Evolutionary conservation across 2,113 vertebrate genomes (phyloP).

Genomic region (Delphinapterus leucas): DNA sequence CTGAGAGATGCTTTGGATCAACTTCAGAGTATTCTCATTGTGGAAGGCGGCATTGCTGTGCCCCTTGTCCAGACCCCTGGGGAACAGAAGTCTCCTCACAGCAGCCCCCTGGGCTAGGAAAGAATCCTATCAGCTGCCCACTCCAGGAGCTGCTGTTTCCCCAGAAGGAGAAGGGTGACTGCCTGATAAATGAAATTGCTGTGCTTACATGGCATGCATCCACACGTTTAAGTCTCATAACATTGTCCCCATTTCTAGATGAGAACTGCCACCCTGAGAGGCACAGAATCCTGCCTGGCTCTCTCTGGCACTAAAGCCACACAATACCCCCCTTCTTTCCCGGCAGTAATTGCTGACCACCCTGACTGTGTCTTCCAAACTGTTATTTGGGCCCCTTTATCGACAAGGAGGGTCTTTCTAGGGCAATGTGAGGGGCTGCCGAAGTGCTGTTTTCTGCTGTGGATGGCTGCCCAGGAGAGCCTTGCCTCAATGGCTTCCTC

Average conservation of each 20-base stretch:
- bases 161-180: background rate
- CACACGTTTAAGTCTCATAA: background rate
- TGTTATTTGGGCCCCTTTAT: background rate
- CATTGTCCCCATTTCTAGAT: background rate
- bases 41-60: background rate
- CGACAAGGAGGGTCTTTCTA: background rate
- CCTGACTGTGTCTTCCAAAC: background rate
- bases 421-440: background rate
- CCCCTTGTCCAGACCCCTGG: background rate
- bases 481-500: background rate
- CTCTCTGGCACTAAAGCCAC: background rate
- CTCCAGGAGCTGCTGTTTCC: background rate
- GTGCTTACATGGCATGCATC: background rate
- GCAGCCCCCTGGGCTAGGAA: background rate
- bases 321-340: background rate
- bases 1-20: background rate
- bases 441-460: background rate
- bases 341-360: background rate
- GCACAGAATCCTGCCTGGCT: background rate
- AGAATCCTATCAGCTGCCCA: background rate
- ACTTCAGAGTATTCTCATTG: background rate
- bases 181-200: background rate
- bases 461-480: background rate
- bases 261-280: background rate
- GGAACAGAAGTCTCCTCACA: background rate